Conservation (phyloP, 2,888 invertebrate species). For the Periphyllus acericola region DNA sequence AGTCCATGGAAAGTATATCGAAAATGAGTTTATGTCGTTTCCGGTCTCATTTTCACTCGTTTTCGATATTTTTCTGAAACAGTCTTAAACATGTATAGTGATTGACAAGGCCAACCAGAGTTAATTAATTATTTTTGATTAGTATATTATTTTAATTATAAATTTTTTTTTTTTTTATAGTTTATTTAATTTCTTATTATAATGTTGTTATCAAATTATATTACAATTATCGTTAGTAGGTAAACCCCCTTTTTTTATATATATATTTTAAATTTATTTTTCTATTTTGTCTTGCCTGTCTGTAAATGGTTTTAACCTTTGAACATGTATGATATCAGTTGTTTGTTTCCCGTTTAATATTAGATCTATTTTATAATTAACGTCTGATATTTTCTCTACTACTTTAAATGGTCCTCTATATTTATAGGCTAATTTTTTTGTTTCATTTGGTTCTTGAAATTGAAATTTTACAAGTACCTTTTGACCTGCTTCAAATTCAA, state of each 20-base stretch:
- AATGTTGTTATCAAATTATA: background rate
- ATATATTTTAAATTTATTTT: background rate
- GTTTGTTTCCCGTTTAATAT: background rate
- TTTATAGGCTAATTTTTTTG: constrained; percentile 22
- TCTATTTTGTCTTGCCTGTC: background rate
- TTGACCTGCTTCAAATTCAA: background rate
- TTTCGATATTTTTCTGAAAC: too few species aligned
- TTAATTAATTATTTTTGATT: too few species aligned
- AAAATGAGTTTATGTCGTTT: too few species aligned
- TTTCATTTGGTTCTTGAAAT: background rate
- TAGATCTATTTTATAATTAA: background rate
- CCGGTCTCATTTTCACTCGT: too few species aligned
- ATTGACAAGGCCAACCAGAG: too few species aligned
- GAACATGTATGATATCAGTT: background rate
- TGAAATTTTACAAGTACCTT: background rate
- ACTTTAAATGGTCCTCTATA: constrained; percentile 2
- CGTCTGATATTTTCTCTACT: background rate
- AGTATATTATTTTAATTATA: too few species aligned
- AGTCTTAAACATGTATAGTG: too few species aligned
- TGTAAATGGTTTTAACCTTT: background rate
- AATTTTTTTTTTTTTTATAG: too few species aligned
- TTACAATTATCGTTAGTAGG: background rate
- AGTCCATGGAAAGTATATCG: too few species aligned
- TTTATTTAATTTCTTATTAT: background rate
- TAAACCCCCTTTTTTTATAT: background rate